Conservation (phyloP, 2,113 vertebrate genomes). For the Anser cygnoides region DNA sequence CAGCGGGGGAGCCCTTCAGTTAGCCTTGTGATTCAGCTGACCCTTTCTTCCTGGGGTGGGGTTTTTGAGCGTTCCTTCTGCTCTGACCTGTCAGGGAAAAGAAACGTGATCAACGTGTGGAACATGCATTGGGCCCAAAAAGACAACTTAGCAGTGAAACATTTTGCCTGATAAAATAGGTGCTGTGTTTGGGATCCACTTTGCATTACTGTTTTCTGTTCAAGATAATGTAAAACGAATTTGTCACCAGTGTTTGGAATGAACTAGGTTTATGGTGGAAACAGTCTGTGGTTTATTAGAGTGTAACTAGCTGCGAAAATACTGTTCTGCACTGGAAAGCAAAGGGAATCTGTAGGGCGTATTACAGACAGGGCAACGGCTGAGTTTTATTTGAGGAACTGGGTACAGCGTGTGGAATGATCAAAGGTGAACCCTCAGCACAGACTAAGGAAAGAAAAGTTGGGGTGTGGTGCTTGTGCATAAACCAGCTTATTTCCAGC, state of each 20-base stretch:
- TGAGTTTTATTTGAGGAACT: neutral
- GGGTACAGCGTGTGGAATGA: neutral
- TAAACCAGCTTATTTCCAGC: neutral
- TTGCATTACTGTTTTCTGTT: neutral
- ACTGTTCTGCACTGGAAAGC: neutral
- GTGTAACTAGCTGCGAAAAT: neutral
- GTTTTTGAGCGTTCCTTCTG: neutral
- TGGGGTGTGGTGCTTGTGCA: neutral
- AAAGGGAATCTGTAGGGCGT: neutral
- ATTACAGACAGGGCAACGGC: neutral
- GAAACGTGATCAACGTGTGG: neutral
- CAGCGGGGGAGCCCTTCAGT: neutral
- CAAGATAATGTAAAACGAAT: neutral
- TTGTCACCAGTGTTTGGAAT: neutral
- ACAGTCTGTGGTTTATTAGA: neutral
- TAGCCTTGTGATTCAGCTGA: neutral
- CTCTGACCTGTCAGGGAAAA: neutral
- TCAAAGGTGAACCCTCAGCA: neutral
- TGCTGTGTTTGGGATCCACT: neutral
- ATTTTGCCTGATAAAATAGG: neutral
- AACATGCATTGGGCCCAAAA: neutral
- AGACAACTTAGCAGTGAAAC: neutral
- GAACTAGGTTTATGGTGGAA: neutral
- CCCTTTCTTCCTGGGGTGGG: neutral
- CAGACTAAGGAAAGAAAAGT: fast-evolving